Percentiles rank a stretch among this genome's conserved stretches.
Conservation (phyloP, 2,888 invertebrate species). For the Neria commutata region DNA sequence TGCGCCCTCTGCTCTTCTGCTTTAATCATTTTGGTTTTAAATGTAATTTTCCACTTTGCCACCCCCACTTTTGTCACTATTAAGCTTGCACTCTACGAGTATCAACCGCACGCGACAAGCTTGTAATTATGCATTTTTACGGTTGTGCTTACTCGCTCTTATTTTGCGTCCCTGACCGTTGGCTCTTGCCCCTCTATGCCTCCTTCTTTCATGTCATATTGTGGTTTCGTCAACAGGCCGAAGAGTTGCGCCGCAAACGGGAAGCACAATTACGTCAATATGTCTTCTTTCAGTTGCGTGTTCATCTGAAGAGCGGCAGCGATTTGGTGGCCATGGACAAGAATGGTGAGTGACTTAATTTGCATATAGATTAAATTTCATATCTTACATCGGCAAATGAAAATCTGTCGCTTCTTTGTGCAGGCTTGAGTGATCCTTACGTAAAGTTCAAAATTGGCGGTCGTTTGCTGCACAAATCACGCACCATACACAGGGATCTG, state of each 20-base stretch:
- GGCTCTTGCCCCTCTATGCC: too few species aligned
- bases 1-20: too few species aligned
- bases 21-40: too few species aligned
- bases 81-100: too few species aligned
- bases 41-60: too few species aligned
- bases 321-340: conserved; percentile 93
- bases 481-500: conserved; percentile 90
- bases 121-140: background rate
- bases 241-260: conserved; percentile 73
- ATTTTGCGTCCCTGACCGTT: too few species aligned
- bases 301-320: conserved; percentile 86
- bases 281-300: conserved; percentile 89
- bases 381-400: too few species aligned
- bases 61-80: background rate
- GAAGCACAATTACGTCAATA: conserved; percentile 81
- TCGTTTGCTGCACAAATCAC: conserved; percentile 88
- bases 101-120: background rate
- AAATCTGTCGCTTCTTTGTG: too few species aligned
- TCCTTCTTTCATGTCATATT: too few species aligned
- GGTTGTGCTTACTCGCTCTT: too few species aligned
- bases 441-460: conserved; percentile 93
- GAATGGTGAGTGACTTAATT: conserved; percentile 74
- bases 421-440: conserved; percentile 96
- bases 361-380: background rate
- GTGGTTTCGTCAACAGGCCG: conserved; percentile 64